Evolutionary conservation across 2,888 invertebrate genomes (phyloP).

Genomic region (Chaitophorus viminalis): DNA sequence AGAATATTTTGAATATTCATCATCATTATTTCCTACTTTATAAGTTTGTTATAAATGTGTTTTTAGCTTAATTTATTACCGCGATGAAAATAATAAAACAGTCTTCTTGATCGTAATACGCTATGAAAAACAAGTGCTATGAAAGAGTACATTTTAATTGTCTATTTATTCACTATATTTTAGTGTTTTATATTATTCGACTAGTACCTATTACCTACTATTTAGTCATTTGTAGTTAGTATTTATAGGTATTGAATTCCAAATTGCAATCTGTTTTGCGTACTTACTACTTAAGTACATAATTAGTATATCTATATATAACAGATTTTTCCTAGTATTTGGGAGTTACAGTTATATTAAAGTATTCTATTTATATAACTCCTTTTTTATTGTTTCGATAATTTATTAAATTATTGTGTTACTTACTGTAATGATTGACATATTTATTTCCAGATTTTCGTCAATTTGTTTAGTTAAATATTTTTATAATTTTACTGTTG

Average conservation of each 20-base stretch:
- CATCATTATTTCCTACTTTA: not conserved
- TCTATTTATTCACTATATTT: not conserved
- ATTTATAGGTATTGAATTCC: not conserved
- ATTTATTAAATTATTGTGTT: too few species aligned
- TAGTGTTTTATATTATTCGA: not conserved
- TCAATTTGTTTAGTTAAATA: too few species aligned
- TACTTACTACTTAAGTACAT: too few species aligned
- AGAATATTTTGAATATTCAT: conserved; percentile 18
- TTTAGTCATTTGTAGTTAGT: not conserved
- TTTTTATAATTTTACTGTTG: too few species aligned
- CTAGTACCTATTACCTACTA: not conserved
- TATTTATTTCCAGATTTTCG: too few species aligned
- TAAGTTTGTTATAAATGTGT: conserved; percentile 1
- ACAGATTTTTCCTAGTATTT: too few species aligned
- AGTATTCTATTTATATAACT: too few species aligned
- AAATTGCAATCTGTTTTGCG: not conserved
- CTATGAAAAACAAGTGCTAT: not conserved
- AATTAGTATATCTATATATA: too few species aligned
- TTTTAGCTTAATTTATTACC: not conserved
- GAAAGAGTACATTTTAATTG: conserved; percentile 9
- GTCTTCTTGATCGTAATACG: not conserved
- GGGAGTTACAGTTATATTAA: too few species aligned
- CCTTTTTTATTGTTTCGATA: too few species aligned
- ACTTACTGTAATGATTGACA: too few species aligned
- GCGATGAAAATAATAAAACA: conserved; percentile 27